Evolutionary conservation across 2,888 invertebrate species (phyloP).

Genomic region (Athripsodes cinereus): DNA sequence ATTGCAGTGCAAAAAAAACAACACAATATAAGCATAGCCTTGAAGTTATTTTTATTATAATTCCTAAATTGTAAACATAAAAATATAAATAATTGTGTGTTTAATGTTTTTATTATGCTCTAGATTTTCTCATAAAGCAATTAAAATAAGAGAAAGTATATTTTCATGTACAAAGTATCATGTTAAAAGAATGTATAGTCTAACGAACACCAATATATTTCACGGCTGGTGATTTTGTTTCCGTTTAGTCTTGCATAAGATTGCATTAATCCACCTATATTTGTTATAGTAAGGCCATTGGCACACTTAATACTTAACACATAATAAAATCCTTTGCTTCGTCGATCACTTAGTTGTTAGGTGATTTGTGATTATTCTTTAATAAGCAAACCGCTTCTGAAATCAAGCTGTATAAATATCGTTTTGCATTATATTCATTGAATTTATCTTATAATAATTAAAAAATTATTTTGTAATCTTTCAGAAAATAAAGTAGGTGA

Average conservation of each 20-base stretch:
- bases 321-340: no score
- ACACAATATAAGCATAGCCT: background rate
- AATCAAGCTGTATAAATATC: no score
- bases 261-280: background rate
- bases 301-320: background rate
- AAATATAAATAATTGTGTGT: background rate
- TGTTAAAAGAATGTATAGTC: conserved; percentile 10
- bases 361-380: no score
- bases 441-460: no score
- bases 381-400: no score
- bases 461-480: no score
- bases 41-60: background rate
- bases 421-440: no score
- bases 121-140: conserved; percentile 11
- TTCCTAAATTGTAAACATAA: background rate
- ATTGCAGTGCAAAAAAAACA: no score
- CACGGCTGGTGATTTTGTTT: conserved; percentile 23
- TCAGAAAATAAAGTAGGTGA: no score
- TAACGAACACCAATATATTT: conserved; percentile 23
- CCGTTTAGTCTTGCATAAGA: conserved; percentile 20
- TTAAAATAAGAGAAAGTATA: conserved; percentile 25
- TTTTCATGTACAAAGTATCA: conserved; percentile 3
- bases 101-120: conserved; percentile 1
- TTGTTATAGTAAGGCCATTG: background rate
- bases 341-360: no score